phyloP scores from a whole-genome alignment of 2,113 vertebrate species.

The Clarias batrachus region DNA sequence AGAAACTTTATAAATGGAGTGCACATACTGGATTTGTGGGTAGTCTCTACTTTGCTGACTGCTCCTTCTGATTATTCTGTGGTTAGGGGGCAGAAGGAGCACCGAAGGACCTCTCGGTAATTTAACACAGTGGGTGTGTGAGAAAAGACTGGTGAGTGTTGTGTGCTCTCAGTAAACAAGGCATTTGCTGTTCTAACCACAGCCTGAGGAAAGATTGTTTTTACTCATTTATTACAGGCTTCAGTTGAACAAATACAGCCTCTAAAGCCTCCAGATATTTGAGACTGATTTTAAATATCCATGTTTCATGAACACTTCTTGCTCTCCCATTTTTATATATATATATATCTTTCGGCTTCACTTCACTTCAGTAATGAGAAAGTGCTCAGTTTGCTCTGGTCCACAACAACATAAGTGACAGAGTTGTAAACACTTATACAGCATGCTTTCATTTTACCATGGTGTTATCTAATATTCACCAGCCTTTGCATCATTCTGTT shows the following conservation, averaged over 20 bases:
- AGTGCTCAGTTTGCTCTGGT: conserved; percentile 5
- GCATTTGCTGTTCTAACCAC: conserved; percentile 32
- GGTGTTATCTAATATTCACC: conserved; percentile 9
- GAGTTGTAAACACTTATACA: background rate
- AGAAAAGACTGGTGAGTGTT: conserved; percentile 4
- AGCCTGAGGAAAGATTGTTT: conserved; percentile 27
- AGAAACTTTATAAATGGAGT: background rate
- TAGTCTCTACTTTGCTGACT: background rate
- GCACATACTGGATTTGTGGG: background rate
- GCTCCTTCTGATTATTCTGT: conserved; percentile 23
- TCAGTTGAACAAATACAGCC: conserved; percentile 4
- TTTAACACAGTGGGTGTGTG: conserved; percentile 32
- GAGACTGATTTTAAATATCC: conserved; percentile 15
- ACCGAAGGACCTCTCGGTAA: conserved; percentile 9
- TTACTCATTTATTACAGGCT: conserved; percentile 28
- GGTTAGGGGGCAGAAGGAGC: conserved; percentile 20
- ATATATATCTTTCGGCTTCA: background rate
- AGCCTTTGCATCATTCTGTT: conserved; percentile 11
- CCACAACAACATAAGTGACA: background rate
- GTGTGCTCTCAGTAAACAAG: conserved; percentile 39
- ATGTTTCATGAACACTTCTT: background rate
- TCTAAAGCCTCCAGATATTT: conserved; percentile 22
- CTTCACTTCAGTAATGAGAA: conserved; percentile 23
- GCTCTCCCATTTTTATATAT: background rate
- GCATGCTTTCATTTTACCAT: conserved; percentile 3